Evolutionary conservation across 2,113 vertebrate genomes (phyloP).

Genomic region (Hyperopisus bebe): DNA sequence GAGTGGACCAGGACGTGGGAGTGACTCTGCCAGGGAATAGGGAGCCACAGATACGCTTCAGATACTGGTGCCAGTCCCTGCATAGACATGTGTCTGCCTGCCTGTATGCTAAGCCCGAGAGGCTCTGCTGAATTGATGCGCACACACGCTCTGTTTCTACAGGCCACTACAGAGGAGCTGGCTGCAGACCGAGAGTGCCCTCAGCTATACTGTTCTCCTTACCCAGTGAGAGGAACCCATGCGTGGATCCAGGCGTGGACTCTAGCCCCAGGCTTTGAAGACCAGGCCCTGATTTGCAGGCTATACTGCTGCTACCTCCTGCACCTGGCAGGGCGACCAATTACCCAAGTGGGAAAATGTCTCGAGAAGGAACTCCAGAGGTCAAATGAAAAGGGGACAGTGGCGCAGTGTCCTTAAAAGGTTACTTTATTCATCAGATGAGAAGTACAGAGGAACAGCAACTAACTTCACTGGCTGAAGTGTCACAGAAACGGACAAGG

Average conservation of each 20-base stretch:
- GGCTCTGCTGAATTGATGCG: background rate
- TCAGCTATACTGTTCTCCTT: constrained; percentile 7
- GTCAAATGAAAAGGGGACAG: constrained; percentile 22
- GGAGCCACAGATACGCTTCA: background rate
- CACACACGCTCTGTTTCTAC: background rate
- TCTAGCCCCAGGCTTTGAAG: background rate
- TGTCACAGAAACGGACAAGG: constrained; percentile 33
- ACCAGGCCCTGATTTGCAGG: constrained; percentile 26
- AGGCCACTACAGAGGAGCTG: background rate
- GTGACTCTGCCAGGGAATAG: background rate
- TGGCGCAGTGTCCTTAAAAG: constrained; percentile 33
- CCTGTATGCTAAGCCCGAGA: background rate
- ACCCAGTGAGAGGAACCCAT: constrained; percentile 6
- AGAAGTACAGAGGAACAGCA: constrained; percentile 36
- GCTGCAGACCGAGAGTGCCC: constrained; percentile 7
- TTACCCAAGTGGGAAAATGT: background rate
- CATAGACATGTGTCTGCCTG: background rate
- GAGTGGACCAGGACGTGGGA: background rate
- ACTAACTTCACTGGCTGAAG: background rate
- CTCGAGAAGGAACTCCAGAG: background rate
- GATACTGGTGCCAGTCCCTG: background rate
- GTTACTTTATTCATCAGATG: constrained; percentile 52
- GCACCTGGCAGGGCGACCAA: background rate
- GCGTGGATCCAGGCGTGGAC: background rate
- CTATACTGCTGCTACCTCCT: background rate